Evolutionary conservation across 2,797 vertebrate genomes (phyloP).

Genomic region (Amblyopsis hoosieri): DNA sequence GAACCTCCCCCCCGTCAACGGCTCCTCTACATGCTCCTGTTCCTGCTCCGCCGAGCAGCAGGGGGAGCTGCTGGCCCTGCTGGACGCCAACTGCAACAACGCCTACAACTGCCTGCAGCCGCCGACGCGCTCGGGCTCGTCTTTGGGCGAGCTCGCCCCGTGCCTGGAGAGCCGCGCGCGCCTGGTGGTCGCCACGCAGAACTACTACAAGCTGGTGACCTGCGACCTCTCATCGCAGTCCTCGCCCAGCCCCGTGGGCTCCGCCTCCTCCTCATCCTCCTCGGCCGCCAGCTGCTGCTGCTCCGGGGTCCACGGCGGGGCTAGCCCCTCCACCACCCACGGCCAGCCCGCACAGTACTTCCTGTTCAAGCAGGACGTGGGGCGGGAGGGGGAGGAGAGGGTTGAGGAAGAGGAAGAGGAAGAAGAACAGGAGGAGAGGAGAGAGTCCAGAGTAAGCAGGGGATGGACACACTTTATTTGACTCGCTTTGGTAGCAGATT

Average conservation of each 20-base stretch:
- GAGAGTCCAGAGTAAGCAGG: neutral
- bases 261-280: constrained; percentile 90
- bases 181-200: constrained; percentile 94
- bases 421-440: neutral
- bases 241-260: constrained; percentile 90
- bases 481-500: too few species aligned
- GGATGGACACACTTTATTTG: too few species aligned
- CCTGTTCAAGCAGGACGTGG: constrained; percentile 83
- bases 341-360: constrained; percentile 91
- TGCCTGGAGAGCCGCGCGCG: constrained; percentile 94
- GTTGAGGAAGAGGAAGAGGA: constrained; percentile 68
- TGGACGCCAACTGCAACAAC: constrained; percentile 98
- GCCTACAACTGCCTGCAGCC: constrained; percentile 73
- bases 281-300: constrained; percentile 79
- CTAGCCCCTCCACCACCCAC: constrained; percentile 81
- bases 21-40: constrained; percentile 73
- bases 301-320: constrained; percentile 90
- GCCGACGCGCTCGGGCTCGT: constrained; percentile 71
- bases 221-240: constrained; percentile 97
- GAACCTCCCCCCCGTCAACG: constrained; percentile 56
- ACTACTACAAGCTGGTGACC: constrained; percentile 97
- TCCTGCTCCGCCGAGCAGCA: constrained; percentile 79
- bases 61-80: constrained; percentile 74
- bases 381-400: constrained; percentile 60
- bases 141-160: constrained; percentile 79